Evolutionary conservation across 1,140 invertebrate genomes (phyloP), one percentile per base, ranked within the genome.

Genomic region (Steinernema khuongi): DNA sequence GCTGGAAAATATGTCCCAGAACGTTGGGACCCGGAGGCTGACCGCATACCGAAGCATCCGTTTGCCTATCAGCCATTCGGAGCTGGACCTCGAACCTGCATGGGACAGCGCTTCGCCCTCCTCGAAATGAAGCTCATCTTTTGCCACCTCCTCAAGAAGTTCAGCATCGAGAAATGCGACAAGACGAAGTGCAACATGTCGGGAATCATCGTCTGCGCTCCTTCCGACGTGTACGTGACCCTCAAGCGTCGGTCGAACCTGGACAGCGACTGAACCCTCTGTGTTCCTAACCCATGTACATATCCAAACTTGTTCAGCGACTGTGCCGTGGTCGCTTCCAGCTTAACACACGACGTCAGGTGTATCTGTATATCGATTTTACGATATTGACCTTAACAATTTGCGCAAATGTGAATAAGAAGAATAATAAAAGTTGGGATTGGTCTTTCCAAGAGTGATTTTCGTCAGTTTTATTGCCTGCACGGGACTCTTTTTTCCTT

Each of bases 21-120:
- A 22, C 50, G 50, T 22, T 60, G 50, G 50, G 68, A 70, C 18
- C 68, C 68, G 14, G 28, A 17, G 18, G 31, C n/a, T 30, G 68
- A 70, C 33, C 26, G 68, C 1, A 70, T 70, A n/a, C 70, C 70
- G 81, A 70, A 80, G 81, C 66, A 85, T 32, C 82, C 82, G 0
- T 84, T 79, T 30, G 72, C 75, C 1, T 87, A 80, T 68, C 29
- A 85, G 4, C 86, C 87, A 0, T 88, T 87, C 71, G 87, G 87
- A 0, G 83, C 83, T 14, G 87, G 87, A 18, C 87, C 87, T 1
- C 75, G 87, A 60, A 84, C 83, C 41, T 88, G 87, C 78, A 85
- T 87, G 1, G 87, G 87, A 11, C 81, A 86, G 31, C 78, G 86
- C n/a, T 83, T 87, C 36, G 86, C 86, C 19, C 73, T 85, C 36